These are phyloP conservation scores for Amphibalanus amphitrite DNA, from an alignment of 1,140 invertebrate genomes.

Conservation along the genomic window DNA sequence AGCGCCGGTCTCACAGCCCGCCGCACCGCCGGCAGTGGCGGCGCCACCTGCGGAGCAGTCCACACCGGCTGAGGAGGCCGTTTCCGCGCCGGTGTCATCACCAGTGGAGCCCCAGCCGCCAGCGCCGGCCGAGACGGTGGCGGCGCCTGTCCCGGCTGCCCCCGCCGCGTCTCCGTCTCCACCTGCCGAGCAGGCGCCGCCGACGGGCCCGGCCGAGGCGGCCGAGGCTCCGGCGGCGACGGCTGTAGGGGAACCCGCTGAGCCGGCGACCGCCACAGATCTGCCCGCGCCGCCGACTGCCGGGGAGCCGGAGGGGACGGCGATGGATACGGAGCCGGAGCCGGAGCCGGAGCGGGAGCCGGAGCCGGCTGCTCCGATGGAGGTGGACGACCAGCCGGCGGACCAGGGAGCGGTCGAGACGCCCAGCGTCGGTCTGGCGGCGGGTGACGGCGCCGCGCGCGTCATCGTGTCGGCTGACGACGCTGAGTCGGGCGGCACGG, in stretches of 20 bases:
- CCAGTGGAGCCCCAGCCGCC: no score
- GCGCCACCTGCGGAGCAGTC: no score
- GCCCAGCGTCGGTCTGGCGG: background rate
- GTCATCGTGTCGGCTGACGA: background rate
- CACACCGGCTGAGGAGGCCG: no score
- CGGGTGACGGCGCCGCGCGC: background rate
- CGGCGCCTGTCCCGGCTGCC: no score
- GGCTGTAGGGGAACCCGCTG: background rate
- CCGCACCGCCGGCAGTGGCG: no score
- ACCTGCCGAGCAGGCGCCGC: background rate
- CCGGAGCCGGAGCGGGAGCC: background rate
- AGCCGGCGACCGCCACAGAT: background rate
- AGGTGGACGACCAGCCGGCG: background rate
- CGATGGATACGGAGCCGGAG: background rate
- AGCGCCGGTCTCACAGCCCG: no score
- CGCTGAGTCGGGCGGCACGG: background rate
- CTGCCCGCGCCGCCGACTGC: no score
- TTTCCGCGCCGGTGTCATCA: no score
- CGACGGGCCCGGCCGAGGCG: background rate
- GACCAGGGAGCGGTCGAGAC: background rate
- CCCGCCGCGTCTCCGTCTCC: no score
- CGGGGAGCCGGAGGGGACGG: no score
- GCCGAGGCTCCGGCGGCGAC: no score
- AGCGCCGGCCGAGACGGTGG: background rate
- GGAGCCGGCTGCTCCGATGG: background rate